phyloP scores from a whole-genome alignment of 2,797 vertebrate species.

The Scyliorhinus canicula region DNA sequence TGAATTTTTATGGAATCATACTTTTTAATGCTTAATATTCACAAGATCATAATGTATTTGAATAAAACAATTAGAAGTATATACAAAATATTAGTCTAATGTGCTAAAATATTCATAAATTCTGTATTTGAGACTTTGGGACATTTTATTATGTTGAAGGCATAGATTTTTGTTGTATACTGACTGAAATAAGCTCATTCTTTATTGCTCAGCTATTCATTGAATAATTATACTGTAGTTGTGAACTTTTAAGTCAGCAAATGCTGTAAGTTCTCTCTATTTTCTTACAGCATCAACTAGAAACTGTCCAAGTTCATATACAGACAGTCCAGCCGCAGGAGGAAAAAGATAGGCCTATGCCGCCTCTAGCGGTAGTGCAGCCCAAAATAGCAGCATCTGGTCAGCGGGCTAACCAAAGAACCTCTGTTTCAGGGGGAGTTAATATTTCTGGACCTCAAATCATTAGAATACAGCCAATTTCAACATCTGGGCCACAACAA shows the following conservation, averaged over 20 bases:
- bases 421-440: slow-evolving; percentile 55
- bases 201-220: not conserved
- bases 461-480: slow-evolving; percentile 67
- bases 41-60: no score
- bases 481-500: slow-evolving; percentile 64
- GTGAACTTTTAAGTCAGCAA: not conserved
- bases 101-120: no score
- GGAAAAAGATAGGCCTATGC: slow-evolving; percentile 51
- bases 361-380: slow-evolving; percentile 53
- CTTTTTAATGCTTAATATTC: no score
- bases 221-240: not conserved
- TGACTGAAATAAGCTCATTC: not conserved
- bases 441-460: slow-evolving; percentile 63
- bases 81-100: no score
- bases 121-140: no score
- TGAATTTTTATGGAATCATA: no score
- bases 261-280: not conserved
- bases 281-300: slow-evolving; percentile 56
- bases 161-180: not conserved
- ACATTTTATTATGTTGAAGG: not conserved
- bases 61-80: no score
- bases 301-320: slow-evolving; percentile 75
- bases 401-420: slow-evolving; percentile 50
- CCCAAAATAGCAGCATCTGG: slow-evolving; percentile 50
- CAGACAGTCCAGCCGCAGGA: slow-evolving; percentile 63